These are phyloP conservation scores for Cheilosia scutellata DNA, from an alignment of 2,888 invertebrate genomes.

Conservation along the genomic window DNA sequence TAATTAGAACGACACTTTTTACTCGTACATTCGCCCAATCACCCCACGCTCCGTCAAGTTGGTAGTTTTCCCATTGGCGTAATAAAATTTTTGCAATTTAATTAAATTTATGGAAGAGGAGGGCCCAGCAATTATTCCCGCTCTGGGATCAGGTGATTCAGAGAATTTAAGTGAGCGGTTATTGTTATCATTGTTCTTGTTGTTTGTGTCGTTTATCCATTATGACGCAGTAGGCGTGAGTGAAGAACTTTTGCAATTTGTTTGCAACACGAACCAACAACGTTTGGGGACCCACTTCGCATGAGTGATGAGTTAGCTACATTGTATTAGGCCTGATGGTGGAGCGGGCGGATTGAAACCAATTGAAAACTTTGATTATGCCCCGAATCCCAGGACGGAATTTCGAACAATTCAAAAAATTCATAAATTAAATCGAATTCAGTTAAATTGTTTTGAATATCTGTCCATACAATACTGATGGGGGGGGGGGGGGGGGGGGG, in stretches of 20 bases:
- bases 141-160: slow-evolving; percentile 70
- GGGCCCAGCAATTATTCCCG: slow-evolving; percentile 65
- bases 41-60: neutral
- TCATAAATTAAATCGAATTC: slow-evolving; percentile 16
- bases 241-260: slow-evolving; percentile 62
- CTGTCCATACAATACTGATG: no score
- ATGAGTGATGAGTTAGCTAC: slow-evolving; percentile 6
- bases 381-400: slow-evolving; percentile 18
- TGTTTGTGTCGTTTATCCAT: slow-evolving; percentile 47
- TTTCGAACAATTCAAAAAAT: slow-evolving; percentile 10
- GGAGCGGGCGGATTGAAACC: neutral
- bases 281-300: slow-evolving; percentile 49
- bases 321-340: slow-evolving; percentile 9
- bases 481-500: no score
- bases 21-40: slow-evolving; percentile 8
- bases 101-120: slow-evolving; percentile 69
- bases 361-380: slow-evolving; percentile 22
- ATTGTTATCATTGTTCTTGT: slow-evolving; percentile 68
- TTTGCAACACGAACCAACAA: slow-evolving; percentile 44
- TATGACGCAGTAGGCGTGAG: slow-evolving; percentile 45
- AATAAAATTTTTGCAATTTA: slow-evolving; percentile 73
- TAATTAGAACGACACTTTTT: slow-evolving; percentile 69
- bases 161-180: slow-evolving; percentile 73
- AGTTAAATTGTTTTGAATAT: no score
- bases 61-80: slow-evolving; percentile 59